A percentile compares a stretch with the other conserved stretches of the same genome.
These are phyloP conservation scores for Drosophila cardini DNA, from an alignment of 1,140 invertebrate genomes.

Conservation along the genomic window DNA sequence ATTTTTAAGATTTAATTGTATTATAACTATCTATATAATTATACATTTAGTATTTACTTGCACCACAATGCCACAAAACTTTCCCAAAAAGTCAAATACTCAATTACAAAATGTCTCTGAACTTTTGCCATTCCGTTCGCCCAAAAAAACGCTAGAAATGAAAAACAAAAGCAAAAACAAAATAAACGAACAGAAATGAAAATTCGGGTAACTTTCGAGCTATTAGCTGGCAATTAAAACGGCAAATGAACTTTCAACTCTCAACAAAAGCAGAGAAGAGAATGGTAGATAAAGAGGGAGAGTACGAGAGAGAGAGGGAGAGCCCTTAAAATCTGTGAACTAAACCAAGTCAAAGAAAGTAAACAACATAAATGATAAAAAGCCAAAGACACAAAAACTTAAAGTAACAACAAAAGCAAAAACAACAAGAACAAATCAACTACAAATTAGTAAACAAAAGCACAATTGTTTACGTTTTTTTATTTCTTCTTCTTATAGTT, in stretches of 20 bases:
- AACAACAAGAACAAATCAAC: slow-evolving; percentile 52
- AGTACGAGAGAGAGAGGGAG: slow-evolving; percentile 17
- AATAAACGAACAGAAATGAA: slow-evolving; percentile 33
- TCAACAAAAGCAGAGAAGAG: slow-evolving; percentile 1
- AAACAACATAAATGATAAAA: slow-evolving; percentile 73
- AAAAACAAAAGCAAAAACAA: slow-evolving; percentile 39
- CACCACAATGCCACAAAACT: slow-evolving; percentile 15
- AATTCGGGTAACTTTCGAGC: slow-evolving; percentile 72
- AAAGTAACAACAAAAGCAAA: slow-evolving; percentile 35
- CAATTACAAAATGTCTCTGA: slow-evolving; percentile 39
- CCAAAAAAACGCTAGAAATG: slow-evolving; percentile 23
- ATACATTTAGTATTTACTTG: slow-evolving; percentile 16
- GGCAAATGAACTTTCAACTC: slow-evolving; percentile 79
- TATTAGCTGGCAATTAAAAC: slow-evolving; percentile 81
- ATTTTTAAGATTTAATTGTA: too few species aligned
- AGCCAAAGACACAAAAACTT: slow-evolving; percentile 43
- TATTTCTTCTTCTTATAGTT: slow-evolving; percentile 30
- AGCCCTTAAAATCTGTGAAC: slow-evolving; percentile 35
- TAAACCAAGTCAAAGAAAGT: slow-evolving; percentile 73
- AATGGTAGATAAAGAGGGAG: slow-evolving; percentile 17
- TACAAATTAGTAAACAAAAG: slow-evolving; percentile 81
- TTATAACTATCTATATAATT: too few species aligned
- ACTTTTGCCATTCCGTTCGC: slow-evolving; percentile 50
- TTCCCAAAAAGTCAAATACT: slow-evolving; percentile 37
- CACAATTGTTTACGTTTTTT: slow-evolving; percentile 70